Evolutionary conservation across 2,888 invertebrate genomes (phyloP).

Genomic region (Calameuta filiformis): DNA sequence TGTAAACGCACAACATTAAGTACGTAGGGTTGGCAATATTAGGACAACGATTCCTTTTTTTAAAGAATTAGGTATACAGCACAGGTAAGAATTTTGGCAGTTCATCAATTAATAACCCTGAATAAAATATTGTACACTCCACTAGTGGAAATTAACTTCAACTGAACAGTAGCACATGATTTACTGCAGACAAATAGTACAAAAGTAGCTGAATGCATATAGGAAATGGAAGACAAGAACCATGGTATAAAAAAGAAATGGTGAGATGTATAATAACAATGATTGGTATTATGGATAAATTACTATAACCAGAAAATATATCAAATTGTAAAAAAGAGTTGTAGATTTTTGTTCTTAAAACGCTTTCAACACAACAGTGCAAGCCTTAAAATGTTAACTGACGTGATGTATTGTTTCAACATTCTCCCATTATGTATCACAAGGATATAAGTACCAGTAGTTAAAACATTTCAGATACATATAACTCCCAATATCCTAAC

Average conservation of each 20-base stretch:
- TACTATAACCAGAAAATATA: not conserved
- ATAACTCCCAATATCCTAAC: not conserved
- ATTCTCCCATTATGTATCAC: slow-evolving; percentile 5
- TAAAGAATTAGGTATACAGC: not conserved
- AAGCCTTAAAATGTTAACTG: not conserved
- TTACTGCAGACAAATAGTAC: not conserved
- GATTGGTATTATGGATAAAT: slow-evolving; percentile 2
- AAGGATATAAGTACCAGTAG: not conserved
- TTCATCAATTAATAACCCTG: not conserved
- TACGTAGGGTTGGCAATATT: not conserved
- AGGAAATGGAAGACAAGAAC: not conserved
- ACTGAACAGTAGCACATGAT: not conserved
- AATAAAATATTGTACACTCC: not conserved
- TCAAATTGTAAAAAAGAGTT: not conserved
- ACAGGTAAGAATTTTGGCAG: not conserved
- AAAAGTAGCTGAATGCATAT: not conserved
- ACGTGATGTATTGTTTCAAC: not conserved
- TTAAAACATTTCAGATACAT: not conserved
- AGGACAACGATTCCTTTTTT: not conserved
- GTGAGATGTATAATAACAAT: not conserved
- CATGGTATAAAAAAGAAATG: not conserved
- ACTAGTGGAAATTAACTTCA: not conserved
- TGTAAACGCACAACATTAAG: not conserved
- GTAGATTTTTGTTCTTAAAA: not conserved
- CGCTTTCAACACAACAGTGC: not conserved